phyloP scores from a whole-genome alignment of 2,888 invertebrate species.

The Formica aserva region DNA sequence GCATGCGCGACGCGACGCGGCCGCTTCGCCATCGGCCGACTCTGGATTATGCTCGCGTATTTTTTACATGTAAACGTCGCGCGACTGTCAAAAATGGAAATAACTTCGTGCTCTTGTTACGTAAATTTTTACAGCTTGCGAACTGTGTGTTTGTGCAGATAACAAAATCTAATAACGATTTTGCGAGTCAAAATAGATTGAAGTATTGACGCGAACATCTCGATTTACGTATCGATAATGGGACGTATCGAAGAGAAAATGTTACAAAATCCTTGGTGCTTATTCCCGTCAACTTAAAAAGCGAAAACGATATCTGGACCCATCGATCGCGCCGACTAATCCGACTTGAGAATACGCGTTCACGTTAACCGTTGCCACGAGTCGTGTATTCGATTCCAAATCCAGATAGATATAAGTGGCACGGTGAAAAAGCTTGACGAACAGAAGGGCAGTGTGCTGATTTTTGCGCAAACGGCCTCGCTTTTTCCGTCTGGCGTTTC shows the following conservation, averaged over 20 bases:
- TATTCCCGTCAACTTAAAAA: conserved; percentile 24
- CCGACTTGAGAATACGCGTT: conserved; percentile 50
- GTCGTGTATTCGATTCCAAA: conserved; percentile 31
- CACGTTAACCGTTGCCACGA: conserved; percentile 32
- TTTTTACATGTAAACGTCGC: conserved; percentile 28
- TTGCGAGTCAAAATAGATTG: neutral
- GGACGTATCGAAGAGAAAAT: neutral
- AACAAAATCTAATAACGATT: conserved; percentile 12
- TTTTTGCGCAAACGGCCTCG: conserved; percentile 33
- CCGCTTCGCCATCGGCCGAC: conserved; percentile 16
- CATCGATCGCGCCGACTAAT: conserved; percentile 42
- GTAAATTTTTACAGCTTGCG: conserved; percentile 3
- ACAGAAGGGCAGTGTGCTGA: conserved; percentile 33
- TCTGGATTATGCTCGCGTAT: conserved; percentile 41
- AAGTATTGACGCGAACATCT: neutral
- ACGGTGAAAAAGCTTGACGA: conserved; percentile 21
- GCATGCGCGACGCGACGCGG: conserved; percentile 57
- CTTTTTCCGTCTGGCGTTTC: conserved; percentile 31
- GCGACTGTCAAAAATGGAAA: conserved; percentile 9
- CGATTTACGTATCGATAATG: conserved; percentile 4
- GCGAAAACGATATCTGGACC: conserved; percentile 11
- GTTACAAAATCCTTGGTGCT: neutral
- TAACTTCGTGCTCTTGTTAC: neutral
- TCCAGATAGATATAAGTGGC: conserved; percentile 44
- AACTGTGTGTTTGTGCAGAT: neutral